Evolutionary conservation across 2,888 invertebrate genomes (phyloP), one percentile per base, ranked within the genome.

Genomic region (Ptycholaimellus sp.): DNA sequence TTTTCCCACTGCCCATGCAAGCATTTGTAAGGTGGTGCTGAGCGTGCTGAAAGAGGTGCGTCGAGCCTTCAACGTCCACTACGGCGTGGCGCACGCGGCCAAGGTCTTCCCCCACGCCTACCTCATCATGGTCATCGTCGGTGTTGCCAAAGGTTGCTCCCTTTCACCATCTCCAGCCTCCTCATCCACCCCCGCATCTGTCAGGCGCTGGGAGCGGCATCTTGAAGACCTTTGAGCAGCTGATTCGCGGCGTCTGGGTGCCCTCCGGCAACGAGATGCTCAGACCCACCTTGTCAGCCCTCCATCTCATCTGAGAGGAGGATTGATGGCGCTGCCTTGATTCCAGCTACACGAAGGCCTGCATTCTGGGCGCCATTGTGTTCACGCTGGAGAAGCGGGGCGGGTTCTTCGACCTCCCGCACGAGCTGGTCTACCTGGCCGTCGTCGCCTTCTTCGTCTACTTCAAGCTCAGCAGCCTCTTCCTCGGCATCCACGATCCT

Each of bases 221-320:
- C 58, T 77, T 83, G 37, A 79, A 79, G 63, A 65, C 87, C 31
- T 68, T 90, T 50, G 96, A 99, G 62, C 70, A 96, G 43, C 71
- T 96, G 18, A 75, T 93, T 51, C 71, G 96, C 39, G 96, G 96
- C 5, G 78, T 87, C 20, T 96, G 96, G 96, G 81, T 87, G 37
- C 96, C 96, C 5, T 80, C 80, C 9, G 81, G 85, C 22, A 83
- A 93, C 73, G 96, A 99, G 63, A 76, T 93, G 51, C 80, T 99
- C 73, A 82, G 87, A 60, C 93, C 96, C 16, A 77, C 81, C 61
- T 93, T 96, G n/a, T n/a, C n/a, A n/a, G n/a, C n/a, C n/a, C n/a
- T n/a, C n/a, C n/a, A n/a, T n/a, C 29, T 29, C 29, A 29, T 7
- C 5, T 29, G 14, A 7, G 30, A 29, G 6, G 30, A 29, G 6